Evolutionary conservation across 2,113 vertebrate genomes (phyloP).

Genomic region (Dinomys branickii): DNA sequence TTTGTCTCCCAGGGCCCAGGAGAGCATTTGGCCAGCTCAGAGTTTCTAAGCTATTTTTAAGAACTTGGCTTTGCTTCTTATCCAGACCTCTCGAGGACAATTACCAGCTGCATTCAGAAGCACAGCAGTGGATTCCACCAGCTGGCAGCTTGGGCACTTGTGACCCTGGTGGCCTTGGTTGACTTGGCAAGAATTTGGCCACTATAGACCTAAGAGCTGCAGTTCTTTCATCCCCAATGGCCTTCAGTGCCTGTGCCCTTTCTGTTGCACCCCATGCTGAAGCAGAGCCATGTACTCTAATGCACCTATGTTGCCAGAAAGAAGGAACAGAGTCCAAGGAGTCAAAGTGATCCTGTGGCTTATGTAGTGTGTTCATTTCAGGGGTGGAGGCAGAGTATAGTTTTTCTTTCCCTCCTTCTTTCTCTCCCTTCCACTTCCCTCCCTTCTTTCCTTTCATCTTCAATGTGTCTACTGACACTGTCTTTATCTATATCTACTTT

Average conservation of each 20-base stretch:
- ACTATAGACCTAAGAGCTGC: background rate
- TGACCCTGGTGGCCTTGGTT: background rate
- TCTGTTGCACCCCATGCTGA: rapidly evolving
- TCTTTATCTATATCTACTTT: background rate
- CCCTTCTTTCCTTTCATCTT: background rate
- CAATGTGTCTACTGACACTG: too few species aligned
- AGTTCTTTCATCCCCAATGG: background rate
- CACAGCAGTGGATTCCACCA: background rate
- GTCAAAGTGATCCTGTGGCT: background rate
- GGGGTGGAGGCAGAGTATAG: background rate
- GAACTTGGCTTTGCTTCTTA: background rate
- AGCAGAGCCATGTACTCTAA: background rate
- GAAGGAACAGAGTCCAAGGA: background rate
- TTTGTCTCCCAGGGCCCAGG: background rate
- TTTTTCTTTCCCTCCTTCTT: rapidly evolving
- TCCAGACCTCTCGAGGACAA: background rate
- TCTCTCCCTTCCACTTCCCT: too few species aligned
- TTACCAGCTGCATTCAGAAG: background rate
- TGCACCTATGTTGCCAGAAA: background rate
- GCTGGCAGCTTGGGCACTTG: background rate
- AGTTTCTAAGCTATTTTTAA: background rate
- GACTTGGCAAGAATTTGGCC: background rate
- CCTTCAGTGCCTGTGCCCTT: background rate
- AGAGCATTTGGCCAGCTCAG: background rate
- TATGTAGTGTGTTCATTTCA: background rate